A percentile compares a stretch with the other conserved stretches of the same genome.
Evolutionary conservation across 1,140 invertebrate species (phyloP).

Genomic region (Lordiphosa stackelbergi): DNA sequence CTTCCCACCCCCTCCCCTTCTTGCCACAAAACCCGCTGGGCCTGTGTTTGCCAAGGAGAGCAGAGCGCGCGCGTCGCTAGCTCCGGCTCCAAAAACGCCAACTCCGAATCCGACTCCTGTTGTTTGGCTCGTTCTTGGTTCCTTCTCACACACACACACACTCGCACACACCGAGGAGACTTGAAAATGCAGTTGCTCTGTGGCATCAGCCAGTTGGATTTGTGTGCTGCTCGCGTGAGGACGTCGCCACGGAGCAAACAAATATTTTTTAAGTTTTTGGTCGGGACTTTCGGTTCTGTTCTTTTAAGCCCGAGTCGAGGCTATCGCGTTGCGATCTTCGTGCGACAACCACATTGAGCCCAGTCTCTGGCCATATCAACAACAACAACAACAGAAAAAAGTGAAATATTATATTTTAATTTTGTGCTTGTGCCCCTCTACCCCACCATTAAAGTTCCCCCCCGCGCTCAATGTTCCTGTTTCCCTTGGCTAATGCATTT

Average conservation of each 20-base stretch:
- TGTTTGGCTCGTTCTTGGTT: slow-evolving; percentile 43
- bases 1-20: slow-evolving; percentile 1
- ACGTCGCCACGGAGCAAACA: slow-evolving; percentile 31
- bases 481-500: slow-evolving; percentile 11
- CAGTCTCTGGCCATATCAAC: neutral
- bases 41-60: slow-evolving; percentile 26
- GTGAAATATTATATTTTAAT: slow-evolving; percentile 61
- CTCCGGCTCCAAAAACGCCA: slow-evolving; percentile 16
- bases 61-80: slow-evolving; percentile 48
- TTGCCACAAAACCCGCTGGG: neutral
- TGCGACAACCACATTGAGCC: slow-evolving; percentile 8
- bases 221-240: slow-evolving; percentile 62
- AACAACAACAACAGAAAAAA: slow-evolving; percentile 16
- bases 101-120: slow-evolving; percentile 7
- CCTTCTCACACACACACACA: slow-evolving; percentile 11
- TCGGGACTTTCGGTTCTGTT: slow-evolving; percentile 1
- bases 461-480: neutral
- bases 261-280: neutral
- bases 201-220: slow-evolving; percentile 46
- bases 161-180: neutral
- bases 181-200: slow-evolving; percentile 29
- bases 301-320: slow-evolving; percentile 2
- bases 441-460: slow-evolving; percentile 1
- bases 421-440: slow-evolving; percentile 18
- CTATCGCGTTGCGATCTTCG: slow-evolving; percentile 7